Percentiles rank a stretch among this genome's conserved stretches.
These are phyloP conservation scores for Xyliphius kryptos DNA, from an alignment of 2,113 vertebrate genomes.

Conservation along the genomic window DNA sequence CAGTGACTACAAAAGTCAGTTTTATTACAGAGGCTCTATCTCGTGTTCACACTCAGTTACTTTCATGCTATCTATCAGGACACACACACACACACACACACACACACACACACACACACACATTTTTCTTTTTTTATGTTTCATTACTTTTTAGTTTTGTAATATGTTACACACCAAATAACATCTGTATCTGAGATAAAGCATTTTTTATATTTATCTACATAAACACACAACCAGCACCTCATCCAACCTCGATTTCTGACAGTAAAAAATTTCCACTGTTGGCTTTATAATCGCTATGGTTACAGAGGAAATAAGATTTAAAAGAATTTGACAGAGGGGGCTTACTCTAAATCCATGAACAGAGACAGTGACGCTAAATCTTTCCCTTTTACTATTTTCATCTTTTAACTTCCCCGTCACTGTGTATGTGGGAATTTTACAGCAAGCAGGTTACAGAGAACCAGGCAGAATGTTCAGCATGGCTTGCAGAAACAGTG, in stretches of 20 bases:
- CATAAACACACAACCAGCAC: constrained; percentile 2
- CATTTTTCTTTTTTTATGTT: too few relatives aligned
- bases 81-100: too few relatives aligned
- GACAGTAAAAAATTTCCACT: constrained; percentile 11
- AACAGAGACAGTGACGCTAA: background rate
- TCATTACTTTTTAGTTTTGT: too few relatives aligned
- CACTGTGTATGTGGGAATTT: background rate
- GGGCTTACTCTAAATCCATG: background rate
- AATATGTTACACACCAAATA: too few relatives aligned
- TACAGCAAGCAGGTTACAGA: constrained; percentile 54
- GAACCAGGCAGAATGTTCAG: constrained; percentile 46
- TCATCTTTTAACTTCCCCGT: background rate
- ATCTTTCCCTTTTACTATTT: background rate
- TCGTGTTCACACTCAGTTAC: too few relatives aligned
- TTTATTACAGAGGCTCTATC: too few relatives aligned
- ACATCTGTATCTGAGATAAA: too few relatives aligned
- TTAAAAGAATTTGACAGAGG: background rate
- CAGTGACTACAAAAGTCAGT: too few relatives aligned
- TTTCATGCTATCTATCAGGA: too few relatives aligned
- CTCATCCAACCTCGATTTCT: constrained; percentile 1
- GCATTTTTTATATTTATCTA: constrained; percentile 15
- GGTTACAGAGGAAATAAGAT: background rate
- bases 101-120: too few relatives aligned
- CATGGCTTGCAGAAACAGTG: constrained; percentile 48
- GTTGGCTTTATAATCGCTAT: background rate